Conservation (phyloP, 1,140 invertebrate genomes). For the Oedothorax gibbosus region DNA sequence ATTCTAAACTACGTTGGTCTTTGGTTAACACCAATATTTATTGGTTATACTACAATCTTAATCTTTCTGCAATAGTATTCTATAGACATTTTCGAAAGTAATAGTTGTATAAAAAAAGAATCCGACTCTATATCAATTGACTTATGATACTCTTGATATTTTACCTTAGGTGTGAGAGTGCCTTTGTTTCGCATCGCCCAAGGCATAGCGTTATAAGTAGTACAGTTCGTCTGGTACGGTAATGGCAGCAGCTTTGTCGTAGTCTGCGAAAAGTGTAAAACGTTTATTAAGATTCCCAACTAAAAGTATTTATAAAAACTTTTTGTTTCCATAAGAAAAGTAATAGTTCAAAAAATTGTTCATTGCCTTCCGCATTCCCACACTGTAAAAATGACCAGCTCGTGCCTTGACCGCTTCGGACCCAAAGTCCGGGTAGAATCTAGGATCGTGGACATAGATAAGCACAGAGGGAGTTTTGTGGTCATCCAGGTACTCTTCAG, state of each 20-base stretch:
- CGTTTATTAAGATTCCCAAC: neutral
- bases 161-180: constrained; percentile 46
- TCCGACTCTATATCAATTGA: neutral
- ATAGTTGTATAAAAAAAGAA: neutral
- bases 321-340: neutral
- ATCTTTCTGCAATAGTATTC: neutral
- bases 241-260: constrained; percentile 53
- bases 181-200: constrained; percentile 52
- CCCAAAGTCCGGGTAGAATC: constrained; percentile 54
- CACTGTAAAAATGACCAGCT: constrained; percentile 55
- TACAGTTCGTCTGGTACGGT: constrained; percentile 62
- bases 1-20: neutral
- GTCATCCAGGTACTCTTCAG: constrained; percentile 55
- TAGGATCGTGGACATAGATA: constrained; percentile 45
- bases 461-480: constrained; percentile 39
- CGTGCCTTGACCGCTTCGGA: constrained; percentile 52
- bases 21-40: neutral
- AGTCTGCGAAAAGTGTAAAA: constrained; percentile 4
- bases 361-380: constrained; percentile 55
- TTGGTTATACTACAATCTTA: neutral
- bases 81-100: neutral
- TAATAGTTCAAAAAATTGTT: neutral
- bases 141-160: neutral
- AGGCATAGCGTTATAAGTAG: constrained; percentile 49
- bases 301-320: neutral